These are phyloP conservation scores for Zygothrica quintamaculata DNA, from an alignment of 2,888 invertebrate genomes.

Conservation along the genomic window DNA sequence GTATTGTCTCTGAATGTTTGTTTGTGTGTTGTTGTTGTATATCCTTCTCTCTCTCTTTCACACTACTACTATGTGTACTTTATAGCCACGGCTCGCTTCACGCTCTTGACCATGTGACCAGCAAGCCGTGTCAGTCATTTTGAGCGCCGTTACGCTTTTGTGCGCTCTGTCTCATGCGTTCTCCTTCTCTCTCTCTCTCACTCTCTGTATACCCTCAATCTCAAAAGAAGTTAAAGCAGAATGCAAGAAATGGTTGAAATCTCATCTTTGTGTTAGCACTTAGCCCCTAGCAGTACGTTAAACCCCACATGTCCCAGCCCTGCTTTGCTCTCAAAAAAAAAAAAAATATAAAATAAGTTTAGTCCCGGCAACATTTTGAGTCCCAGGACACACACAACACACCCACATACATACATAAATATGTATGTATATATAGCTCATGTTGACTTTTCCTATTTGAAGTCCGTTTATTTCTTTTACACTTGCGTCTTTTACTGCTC, in stretches of 20 bases:
- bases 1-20: slow-evolving; percentile 35
- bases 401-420: too few relatives aligned
- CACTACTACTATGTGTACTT: slow-evolving; percentile 64
- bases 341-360: slow-evolving; percentile 73
- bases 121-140: slow-evolving; percentile 79
- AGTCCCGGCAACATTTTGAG: slow-evolving; percentile 65
- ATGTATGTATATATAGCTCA: too few relatives aligned
- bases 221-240: neutral
- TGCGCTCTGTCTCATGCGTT: too few relatives aligned
- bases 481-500: slow-evolving; percentile 48
- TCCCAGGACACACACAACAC: slow-evolving; percentile 63
- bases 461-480: slow-evolving; percentile 78
- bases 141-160: slow-evolving; percentile 76
- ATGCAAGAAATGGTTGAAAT: slow-evolving; percentile 49
- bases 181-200: too few relatives aligned
- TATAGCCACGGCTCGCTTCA: slow-evolving; percentile 70
- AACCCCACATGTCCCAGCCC: slow-evolving; percentile 35
- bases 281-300: slow-evolving; percentile 37
- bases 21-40: slow-evolving; percentile 24
- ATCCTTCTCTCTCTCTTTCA: too few relatives aligned
- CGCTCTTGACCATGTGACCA: slow-evolving; percentile 77
- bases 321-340: slow-evolving; percentile 46
- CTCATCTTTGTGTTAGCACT: slow-evolving; percentile 75
- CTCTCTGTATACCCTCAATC: too few relatives aligned
- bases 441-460: slow-evolving; percentile 76